Conservation (phyloP, 1,140 invertebrate species). For the Melipona quadrifasciata region DNA sequence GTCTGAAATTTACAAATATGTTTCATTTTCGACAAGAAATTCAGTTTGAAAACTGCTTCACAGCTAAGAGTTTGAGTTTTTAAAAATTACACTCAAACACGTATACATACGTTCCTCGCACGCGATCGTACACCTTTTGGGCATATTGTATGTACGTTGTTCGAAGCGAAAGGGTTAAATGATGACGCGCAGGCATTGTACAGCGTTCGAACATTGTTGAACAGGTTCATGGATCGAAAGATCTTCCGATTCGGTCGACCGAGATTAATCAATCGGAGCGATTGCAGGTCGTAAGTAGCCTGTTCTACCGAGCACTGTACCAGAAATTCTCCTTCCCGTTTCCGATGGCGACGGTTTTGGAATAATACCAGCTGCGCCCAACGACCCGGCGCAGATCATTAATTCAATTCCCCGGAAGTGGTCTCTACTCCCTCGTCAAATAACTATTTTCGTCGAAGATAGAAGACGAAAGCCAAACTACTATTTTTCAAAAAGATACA, state of each 20-base stretch:
- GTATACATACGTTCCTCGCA: no score
- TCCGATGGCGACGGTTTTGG: slow-evolving; percentile 16
- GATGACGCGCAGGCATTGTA: no score
- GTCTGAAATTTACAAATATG: no score
- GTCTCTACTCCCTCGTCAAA: not conserved
- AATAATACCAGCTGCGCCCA: slow-evolving; percentile 18
- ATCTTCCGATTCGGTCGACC: not conserved
- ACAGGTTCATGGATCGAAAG: not conserved
- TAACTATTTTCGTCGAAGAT: not conserved
- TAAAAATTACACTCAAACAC: no score
- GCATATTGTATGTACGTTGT: no score
- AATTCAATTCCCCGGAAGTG: slow-evolving; percentile 42
- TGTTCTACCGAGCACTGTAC: slow-evolving; percentile 24
- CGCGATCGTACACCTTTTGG: no score
- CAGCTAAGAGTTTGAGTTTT: no score
- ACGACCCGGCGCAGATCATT: slow-evolving; percentile 15
- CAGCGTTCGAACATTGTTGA: no score
- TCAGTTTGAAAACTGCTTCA: no score
- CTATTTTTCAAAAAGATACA: not conserved
- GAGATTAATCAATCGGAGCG: slow-evolving; percentile 30
- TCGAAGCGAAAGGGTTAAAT: no score
- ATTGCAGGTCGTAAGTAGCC: slow-evolving; percentile 37
- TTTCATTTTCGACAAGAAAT: no score
- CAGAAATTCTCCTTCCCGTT: slow-evolving; percentile 41
- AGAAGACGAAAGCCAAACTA: no score